These are phyloP conservation scores for Rhinolophus sinicus DNA, from an alignment of 2,113 vertebrate species.

Conservation along the genomic window DNA sequence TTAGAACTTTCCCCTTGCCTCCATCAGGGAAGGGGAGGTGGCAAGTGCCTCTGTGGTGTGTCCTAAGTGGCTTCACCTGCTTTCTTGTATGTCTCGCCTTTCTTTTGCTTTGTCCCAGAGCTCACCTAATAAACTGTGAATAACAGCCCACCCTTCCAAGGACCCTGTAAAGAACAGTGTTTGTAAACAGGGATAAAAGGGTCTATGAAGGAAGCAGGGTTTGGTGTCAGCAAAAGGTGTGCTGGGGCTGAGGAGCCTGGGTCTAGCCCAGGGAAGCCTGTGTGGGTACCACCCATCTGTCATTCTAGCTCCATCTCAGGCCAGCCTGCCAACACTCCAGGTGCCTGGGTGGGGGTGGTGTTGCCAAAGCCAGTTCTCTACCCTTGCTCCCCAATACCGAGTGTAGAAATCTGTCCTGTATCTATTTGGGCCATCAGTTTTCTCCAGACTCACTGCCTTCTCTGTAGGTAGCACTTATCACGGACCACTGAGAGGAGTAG, in stretches of 20 bases:
- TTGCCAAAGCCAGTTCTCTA: neutral
- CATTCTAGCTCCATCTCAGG: neutral
- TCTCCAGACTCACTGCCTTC: neutral
- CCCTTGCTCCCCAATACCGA: neutral
- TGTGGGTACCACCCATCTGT: neutral
- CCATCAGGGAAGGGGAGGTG: neutral
- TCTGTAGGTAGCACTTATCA: neutral
- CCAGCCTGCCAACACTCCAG: neutral
- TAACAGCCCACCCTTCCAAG: neutral
- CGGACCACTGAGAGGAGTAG: neutral
- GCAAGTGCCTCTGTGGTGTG: rapidly evolving
- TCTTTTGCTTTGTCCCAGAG: neutral
- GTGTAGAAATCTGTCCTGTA: neutral
- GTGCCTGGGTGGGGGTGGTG: neutral
- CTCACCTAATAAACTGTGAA: neutral
- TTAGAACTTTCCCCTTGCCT: neutral
- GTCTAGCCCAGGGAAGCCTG: neutral
- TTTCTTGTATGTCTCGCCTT: neutral
- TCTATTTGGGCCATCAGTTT: slow-evolving; percentile 10
- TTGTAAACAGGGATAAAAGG: neutral
- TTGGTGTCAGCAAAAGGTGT: neutral
- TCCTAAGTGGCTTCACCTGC: neutral
- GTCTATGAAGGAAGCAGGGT: neutral
- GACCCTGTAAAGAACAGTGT: neutral
- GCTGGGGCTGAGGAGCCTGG: neutral